Evolutionary conservation across 64 coral and sea anemone species (phyloP).

Genomic region (Montipora sp.): DNA sequence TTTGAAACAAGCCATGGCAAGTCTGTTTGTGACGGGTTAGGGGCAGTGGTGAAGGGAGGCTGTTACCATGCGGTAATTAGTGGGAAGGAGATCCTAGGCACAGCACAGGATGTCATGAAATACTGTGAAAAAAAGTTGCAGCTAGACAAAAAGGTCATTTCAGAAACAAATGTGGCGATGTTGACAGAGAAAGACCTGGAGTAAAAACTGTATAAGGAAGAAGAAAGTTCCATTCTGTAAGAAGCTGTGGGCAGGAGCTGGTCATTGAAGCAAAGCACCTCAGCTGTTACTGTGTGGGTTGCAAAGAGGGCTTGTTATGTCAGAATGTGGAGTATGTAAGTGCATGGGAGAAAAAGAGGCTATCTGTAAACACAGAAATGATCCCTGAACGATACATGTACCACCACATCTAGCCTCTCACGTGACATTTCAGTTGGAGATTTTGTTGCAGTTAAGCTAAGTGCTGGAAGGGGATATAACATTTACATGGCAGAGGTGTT

Average conservation of each 20-base stretch:
- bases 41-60: slow-evolving; percentile 34
- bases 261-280: slow-evolving; percentile 25
- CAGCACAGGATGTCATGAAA: slow-evolving; percentile 12
- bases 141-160: neutral
- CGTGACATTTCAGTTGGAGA: slow-evolving; percentile 31
- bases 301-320: slow-evolving; percentile 8
- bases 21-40: neutral
- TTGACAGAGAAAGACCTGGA: neutral
- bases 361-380: slow-evolving; percentile 17
- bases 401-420: slow-evolving; percentile 38
- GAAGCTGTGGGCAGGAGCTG: slow-evolving; percentile 9
- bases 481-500: slow-evolving; percentile 50
- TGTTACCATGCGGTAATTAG: neutral
- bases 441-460: slow-evolving; percentile 43
- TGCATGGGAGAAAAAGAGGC: slow-evolving; percentile 21
- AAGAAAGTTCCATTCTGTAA: slow-evolving; percentile 1
- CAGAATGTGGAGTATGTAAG: slow-evolving; percentile 5
- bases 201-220: neutral
- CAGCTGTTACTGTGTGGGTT: slow-evolving; percentile 31
- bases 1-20: neutral
- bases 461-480: slow-evolving; percentile 32
- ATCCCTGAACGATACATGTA: slow-evolving; percentile 43
- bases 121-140: neutral
- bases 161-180: neutral
- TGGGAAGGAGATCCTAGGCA: neutral